A percentile compares a stretch with the other conserved stretches of the same genome.
phyloP scores from a whole-genome alignment of 2,797 vertebrate genomes.

The Takifugu ocellatus region DNA sequence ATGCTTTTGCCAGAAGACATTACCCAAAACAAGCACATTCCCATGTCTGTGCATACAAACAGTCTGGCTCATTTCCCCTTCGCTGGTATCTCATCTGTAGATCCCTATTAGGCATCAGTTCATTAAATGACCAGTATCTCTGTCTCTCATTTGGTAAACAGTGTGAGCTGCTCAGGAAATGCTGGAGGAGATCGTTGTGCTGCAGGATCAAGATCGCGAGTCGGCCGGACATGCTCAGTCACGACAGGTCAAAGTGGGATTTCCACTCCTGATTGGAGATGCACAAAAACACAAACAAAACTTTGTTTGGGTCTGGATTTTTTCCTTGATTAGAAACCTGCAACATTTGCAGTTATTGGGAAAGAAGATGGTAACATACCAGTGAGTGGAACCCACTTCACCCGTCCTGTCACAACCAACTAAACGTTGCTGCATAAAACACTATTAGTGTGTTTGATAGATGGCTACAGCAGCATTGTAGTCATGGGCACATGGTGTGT shows the following conservation, averaged over 20 bases:
- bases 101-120: conserved; percentile 51
- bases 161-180: conserved; percentile 8
- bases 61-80: conserved; percentile 10
- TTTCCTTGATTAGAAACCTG: conserved; percentile 12
- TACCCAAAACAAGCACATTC: conserved; percentile 21
- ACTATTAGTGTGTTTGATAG: neutral
- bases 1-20: conserved; percentile 22
- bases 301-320: conserved; percentile 10
- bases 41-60: conserved; percentile 12
- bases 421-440: too few relatives aligned
- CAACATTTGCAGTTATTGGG: neutral
- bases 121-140: conserved; percentile 41
- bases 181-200: conserved; percentile 11
- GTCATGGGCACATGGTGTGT: neutral
- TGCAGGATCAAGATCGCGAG: conserved; percentile 12
- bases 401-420: too few relatives aligned
- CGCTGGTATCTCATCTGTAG: conserved; percentile 5
- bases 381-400: too few relatives aligned
- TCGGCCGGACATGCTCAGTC: conserved; percentile 5
- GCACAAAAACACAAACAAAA: conserved; percentile 4
- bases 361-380: neutral
- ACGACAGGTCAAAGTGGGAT: conserved; percentile 7
- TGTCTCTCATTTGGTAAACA: conserved; percentile 32
- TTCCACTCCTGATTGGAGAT: conserved; percentile 3
- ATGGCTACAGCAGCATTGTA: conserved; percentile 5